Evolutionary conservation across 2,113 vertebrate species (phyloP).

Genomic region (Albula goreensis): DNA sequence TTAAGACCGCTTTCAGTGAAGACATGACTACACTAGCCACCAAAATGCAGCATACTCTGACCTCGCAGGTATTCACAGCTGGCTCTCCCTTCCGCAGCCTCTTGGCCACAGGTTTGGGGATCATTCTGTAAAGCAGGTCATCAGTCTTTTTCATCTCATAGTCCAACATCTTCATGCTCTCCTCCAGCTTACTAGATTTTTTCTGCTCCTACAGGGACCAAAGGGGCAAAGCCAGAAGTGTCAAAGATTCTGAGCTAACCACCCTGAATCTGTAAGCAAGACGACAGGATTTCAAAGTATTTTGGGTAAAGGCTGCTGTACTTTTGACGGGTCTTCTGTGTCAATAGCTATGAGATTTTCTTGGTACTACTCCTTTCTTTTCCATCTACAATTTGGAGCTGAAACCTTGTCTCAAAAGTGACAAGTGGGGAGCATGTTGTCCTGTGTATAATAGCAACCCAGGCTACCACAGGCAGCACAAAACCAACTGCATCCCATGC

Average conservation of each 20-base stretch:
- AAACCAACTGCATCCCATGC: too few relatives aligned
- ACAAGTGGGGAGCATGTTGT: not conserved
- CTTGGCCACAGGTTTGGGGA: conserved; percentile 74
- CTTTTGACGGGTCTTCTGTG: too few relatives aligned
- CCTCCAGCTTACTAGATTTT: conserved; percentile 72
- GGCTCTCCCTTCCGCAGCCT: conserved; percentile 71
- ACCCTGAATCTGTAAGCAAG: too few relatives aligned
- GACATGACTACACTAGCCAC: not conserved
- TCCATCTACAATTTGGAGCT: too few relatives aligned
- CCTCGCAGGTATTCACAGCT: conserved; percentile 74
- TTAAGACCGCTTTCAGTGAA: too few relatives aligned
- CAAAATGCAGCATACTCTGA: conserved; percentile 35
- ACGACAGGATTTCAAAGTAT: not conserved
- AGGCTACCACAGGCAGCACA: too few relatives aligned
- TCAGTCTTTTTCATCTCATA: conserved; percentile 78
- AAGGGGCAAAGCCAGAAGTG: not conserved
- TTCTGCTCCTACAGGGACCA: conserved; percentile 62
- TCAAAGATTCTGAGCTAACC: too few relatives aligned
- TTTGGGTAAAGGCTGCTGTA: too few relatives aligned
- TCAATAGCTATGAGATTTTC: too few relatives aligned
- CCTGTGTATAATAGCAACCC: too few relatives aligned
- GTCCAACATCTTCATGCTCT: conserved; percentile 77
- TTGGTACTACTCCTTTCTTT: too few relatives aligned
- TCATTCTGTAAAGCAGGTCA: conserved; percentile 75
- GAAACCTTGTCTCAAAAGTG: too few relatives aligned